Conservation (phyloP, 2,888 invertebrate genomes). For the Tiliacea citrago region DNA sequence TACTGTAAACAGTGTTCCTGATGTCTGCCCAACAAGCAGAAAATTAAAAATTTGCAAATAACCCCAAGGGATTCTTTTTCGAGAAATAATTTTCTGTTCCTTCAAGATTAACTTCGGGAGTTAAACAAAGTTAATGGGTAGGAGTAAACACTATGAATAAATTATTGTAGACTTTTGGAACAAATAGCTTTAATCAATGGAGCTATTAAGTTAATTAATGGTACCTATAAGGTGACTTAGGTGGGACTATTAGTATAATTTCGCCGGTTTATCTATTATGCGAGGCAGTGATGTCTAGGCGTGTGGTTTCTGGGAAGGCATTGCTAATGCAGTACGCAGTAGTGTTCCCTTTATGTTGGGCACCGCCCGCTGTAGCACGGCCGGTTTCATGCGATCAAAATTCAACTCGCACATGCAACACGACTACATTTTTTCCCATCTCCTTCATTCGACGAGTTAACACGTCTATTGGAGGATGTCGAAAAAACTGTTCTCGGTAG, state of each 20-base stretch:
- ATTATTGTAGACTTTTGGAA: conserved; percentile 57
- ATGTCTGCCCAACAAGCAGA: conserved; percentile 83
- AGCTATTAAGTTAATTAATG: conserved; percentile 45
- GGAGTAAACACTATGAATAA: conserved; percentile 69
- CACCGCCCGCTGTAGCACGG: conserved; percentile 63
- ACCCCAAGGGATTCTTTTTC: conserved; percentile 77
- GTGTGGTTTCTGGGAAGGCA: conserved; percentile 64
- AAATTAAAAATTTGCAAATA: conserved; percentile 85
- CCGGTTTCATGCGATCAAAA: conserved; percentile 75
- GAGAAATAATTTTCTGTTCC: conserved; percentile 74
- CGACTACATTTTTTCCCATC: conserved; percentile 77
- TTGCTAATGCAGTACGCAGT: conserved; percentile 67
- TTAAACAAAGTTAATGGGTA: conserved; percentile 76
- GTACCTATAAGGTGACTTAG: conserved; percentile 17
- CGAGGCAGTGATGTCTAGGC: conserved; percentile 39
- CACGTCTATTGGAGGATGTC: conserved; percentile 81
- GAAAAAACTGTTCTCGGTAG: conserved; percentile 77
- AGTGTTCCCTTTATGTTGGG: conserved; percentile 57
- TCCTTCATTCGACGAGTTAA: conserved; percentile 79
- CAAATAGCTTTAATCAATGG: conserved; percentile 56
- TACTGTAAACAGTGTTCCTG: conserved; percentile 79
- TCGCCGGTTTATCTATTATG: conserved; percentile 41
- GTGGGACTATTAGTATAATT: conserved; percentile 23
- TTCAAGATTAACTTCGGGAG: conserved; percentile 74
- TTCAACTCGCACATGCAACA: conserved; percentile 76